A percentile compares a stretch with the other conserved stretches of the same genome.
These are phyloP conservation scores for Hypercompe scribonia DNA, from an alignment of 2,888 invertebrate genomes.

Conservation along the genomic window DNA sequence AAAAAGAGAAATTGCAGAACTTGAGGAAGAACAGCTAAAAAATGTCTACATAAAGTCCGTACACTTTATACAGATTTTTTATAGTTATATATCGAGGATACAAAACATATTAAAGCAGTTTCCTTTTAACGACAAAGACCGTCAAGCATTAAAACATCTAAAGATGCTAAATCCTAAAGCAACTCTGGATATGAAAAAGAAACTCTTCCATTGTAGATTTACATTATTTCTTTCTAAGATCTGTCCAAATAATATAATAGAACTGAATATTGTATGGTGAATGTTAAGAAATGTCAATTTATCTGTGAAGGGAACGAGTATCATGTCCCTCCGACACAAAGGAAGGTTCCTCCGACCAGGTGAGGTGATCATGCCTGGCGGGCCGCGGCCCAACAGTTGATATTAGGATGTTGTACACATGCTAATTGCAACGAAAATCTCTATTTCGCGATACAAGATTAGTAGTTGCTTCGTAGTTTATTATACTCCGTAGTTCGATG, in stretches of 20 bases:
- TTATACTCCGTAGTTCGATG: too few species aligned
- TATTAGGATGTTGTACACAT: too few species aligned
- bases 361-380: too few species aligned
- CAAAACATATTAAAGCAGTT: conserved; percentile 25
- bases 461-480: too few species aligned
- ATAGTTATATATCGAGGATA: conserved; percentile 28
- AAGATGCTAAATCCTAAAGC: conserved; percentile 16
- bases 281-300: conserved; percentile 1
- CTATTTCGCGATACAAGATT: too few species aligned
- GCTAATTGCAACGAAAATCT: too few species aligned
- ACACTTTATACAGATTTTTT: too few species aligned
- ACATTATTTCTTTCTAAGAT: conserved; percentile 26
- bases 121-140: conserved; percentile 28
- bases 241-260: conserved; percentile 29
- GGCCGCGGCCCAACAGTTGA: too few species aligned
- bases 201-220: conserved; percentile 8
- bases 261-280: conserved; percentile 27
- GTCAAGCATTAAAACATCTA: conserved; percentile 24
- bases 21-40: conserved; percentile 9
- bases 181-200: conserved; percentile 2
- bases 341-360: too few species aligned
- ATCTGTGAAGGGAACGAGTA: too few species aligned
- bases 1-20: conserved; percentile 14
- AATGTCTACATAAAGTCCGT: conserved; percentile 24
- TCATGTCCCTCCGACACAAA: too few species aligned